Base-by-base conservation (phyloP, 2,797 vertebrate genomes). In the Chaenodraco wilsoni region DNA sequence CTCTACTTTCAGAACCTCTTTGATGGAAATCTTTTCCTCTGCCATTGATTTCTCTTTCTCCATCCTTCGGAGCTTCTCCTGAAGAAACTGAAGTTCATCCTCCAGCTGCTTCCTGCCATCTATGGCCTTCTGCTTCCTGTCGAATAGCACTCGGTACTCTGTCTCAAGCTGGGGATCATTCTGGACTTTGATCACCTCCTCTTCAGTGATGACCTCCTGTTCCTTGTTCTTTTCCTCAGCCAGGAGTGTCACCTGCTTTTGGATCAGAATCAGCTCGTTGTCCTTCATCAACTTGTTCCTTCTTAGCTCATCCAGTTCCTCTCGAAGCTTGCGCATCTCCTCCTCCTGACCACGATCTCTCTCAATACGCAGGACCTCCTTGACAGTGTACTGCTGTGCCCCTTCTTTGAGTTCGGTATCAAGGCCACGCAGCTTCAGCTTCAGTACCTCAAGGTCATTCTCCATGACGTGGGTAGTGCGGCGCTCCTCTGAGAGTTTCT, bases 1-100 rank as follows among this genome's bases (percentile, higher is more conserved):
- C 88, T 98, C 98, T n/a, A 99, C 95, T 83, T 96, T 99, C 69
- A 99, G 87, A 43, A 99, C 98, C 87, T 99, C 98, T 83, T 96
- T 97, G 83, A 99, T 97, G 0, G 96, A 97, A 84, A 99, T 96
- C 81, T 97, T 98, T 84, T 99, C 97, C 84, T 99, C 97, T 0
- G 96, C 97, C 19, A 98, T 97, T 71, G 96, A 89, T 60, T 97
- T 95, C 61, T 99, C 98, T 69, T 97, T 98, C 88, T 99, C 97
- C 43, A 99, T 89, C 21, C 96, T 95, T 80, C 82, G 93, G 15
- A 98, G 94, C 78, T 96, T 98, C 0, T 97, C 96, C 82, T 96
- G 96, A 71, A 99, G 95, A 88, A 97, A 96, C 19, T 86, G 84
- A 65, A 99, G 88, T 84, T 99, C 98, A 21, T 98, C 96, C 69